A percentile compares a stretch with the other conserved stretches of the same genome.
Conservation (phyloP, 2,113 vertebrate species). For the Notothenia coriiceps region DNA sequence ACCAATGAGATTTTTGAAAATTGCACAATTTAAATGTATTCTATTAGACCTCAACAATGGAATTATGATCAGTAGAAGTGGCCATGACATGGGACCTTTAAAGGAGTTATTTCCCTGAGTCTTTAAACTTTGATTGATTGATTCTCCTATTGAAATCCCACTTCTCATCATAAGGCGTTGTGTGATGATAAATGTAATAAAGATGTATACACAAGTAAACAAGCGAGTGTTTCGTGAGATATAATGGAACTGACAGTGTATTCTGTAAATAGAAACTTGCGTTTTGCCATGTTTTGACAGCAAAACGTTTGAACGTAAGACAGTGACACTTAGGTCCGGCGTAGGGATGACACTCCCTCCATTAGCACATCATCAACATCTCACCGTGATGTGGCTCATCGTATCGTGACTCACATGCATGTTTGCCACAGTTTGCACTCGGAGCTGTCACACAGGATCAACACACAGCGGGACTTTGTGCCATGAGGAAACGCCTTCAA, state of each 20-base stretch:
- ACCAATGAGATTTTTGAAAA: no score
- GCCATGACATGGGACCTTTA: no score
- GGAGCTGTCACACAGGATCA: conserved; percentile 21
- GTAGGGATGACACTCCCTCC: not conserved
- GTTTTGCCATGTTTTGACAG: not conserved
- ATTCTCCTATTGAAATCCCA: no score
- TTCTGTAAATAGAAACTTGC: not conserved
- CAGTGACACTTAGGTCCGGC: not conserved
- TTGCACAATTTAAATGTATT: no score
- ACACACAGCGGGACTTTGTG: not conserved
- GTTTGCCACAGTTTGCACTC: not conserved
- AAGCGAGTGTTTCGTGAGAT: not conserved
- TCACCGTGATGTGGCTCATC: not conserved
- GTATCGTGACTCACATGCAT: not conserved
- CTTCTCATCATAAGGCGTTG: no score
- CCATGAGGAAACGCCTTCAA: not conserved
- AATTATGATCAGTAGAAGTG: no score
- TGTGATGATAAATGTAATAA: no score
- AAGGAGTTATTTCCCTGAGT: no score
- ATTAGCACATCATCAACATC: not conserved
- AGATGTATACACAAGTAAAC: no score
- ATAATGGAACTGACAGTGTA: not conserved
- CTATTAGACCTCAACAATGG: no score
- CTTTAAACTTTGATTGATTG: no score
- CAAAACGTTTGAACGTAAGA: not conserved